phyloP scores from a whole-genome alignment of 1,140 invertebrate genomes.

The Drosophila melanica region DNA sequence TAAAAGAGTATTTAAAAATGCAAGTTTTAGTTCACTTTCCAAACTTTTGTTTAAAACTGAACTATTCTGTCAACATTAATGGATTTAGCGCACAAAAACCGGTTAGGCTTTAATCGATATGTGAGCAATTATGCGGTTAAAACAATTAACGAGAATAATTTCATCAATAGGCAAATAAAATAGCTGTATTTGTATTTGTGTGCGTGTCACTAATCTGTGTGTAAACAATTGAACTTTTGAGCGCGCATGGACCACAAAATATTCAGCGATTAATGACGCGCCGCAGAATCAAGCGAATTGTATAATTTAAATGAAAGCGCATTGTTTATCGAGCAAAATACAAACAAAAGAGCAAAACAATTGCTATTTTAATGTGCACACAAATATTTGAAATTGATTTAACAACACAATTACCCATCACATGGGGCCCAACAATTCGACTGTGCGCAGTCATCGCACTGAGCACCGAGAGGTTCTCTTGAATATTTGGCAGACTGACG shows the following conservation, averaged over 20 bases:
- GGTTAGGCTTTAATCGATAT: not conserved
- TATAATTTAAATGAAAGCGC: constrained; percentile 53
- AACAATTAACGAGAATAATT: constrained; percentile 23
- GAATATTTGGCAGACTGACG: constrained; percentile 26
- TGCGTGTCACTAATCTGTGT: constrained; percentile 34
- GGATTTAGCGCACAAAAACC: too few species aligned
- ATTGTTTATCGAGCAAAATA: constrained; percentile 55
- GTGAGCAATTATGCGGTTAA: constrained; percentile 3
- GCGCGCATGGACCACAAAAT: constrained; percentile 18
- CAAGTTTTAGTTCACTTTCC: too few species aligned
- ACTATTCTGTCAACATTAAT: too few species aligned
- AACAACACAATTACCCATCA: constrained; percentile 45
- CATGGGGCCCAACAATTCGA: constrained; percentile 4
- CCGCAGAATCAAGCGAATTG: constrained; percentile 11
- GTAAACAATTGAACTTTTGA: constrained; percentile 22
- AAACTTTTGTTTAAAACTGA: too few species aligned
- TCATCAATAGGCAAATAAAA: constrained; percentile 19
- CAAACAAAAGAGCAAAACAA: constrained; percentile 46
- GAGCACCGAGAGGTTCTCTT: not conserved
- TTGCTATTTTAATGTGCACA: constrained; percentile 57
- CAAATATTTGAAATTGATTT: constrained; percentile 55
- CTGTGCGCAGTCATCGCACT: constrained; percentile 11
- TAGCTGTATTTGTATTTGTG: not conserved
- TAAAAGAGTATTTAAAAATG: too few species aligned
- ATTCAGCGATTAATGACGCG: constrained; percentile 29